A percentile compares a stretch with the other conserved stretches of the same genome.
Conservation (phyloP, 1,140 invertebrate species). For the Paracyclopina nana region DNA sequence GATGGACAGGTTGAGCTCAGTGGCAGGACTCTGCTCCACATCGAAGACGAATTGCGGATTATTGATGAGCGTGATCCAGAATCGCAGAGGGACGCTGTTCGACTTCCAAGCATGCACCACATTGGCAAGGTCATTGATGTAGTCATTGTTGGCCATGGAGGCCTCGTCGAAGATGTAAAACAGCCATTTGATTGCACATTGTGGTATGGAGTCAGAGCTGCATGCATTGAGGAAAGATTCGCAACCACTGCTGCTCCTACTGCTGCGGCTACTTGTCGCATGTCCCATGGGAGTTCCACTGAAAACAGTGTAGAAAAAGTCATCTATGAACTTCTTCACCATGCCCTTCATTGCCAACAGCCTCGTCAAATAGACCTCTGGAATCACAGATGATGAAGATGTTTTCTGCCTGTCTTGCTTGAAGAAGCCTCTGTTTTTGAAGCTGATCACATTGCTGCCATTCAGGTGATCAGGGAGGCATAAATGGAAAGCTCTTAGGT, state of each 20-base stretch:
- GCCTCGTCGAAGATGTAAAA: conserved; percentile 85
- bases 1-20: conserved; percentile 77
- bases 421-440: conserved; percentile 21
- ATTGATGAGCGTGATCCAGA: conserved; percentile 94
- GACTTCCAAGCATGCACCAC: conserved; percentile 83
- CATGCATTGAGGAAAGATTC: too few relatives aligned
- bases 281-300: conserved; percentile 65
- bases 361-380: conserved; percentile 82
- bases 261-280: too few relatives aligned
- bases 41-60: conserved; percentile 94
- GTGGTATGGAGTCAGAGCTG: too few relatives aligned
- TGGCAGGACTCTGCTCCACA: conserved; percentile 72
- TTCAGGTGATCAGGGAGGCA: background rate
- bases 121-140: conserved; percentile 38
- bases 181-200: conserved; percentile 71
- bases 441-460: conserved; percentile 17
- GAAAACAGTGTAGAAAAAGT: conserved; percentile 72
- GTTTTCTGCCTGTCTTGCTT: conserved; percentile 57
- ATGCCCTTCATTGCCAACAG: conserved; percentile 83
- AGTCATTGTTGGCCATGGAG: conserved; percentile 49
- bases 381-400: too few relatives aligned
- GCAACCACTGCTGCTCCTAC: too few relatives aligned
- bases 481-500: conserved; percentile 8
- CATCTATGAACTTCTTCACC: conserved; percentile 87
- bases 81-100: conserved; percentile 61